Percentiles rank a stretch among this genome's conserved stretches.
Evolutionary conservation across 2,888 invertebrate genomes (phyloP).

Genomic region (Lordiphosa andalusiaca): DNA sequence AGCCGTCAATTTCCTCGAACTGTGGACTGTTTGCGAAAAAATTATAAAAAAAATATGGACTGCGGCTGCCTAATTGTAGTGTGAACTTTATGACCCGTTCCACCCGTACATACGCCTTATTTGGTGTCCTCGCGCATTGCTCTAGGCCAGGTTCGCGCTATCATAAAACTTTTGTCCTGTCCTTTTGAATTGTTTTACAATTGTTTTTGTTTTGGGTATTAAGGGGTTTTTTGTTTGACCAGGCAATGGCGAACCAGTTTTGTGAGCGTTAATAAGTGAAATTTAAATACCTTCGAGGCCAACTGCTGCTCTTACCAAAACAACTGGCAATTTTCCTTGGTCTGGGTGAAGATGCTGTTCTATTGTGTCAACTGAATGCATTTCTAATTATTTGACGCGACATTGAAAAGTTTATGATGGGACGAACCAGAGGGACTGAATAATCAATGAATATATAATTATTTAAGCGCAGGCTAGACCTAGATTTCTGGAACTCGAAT

Average conservation of each 20-base stretch:
- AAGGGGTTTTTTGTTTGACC: slow-evolving; percentile 74
- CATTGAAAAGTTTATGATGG: slow-evolving; percentile 28
- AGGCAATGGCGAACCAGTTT: slow-evolving; percentile 34
- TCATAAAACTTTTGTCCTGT: slow-evolving; percentile 58
- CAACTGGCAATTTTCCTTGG: slow-evolving; percentile 30
- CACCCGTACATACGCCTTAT: slow-evolving; percentile 38
- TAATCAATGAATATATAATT: slow-evolving; percentile 58
- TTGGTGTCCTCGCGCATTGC: slow-evolving; percentile 52
- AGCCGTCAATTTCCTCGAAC: slow-evolving; percentile 42
- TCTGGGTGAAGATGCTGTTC: slow-evolving; percentile 27
- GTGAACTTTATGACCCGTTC: slow-evolving; percentile 58
- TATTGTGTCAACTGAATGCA: slow-evolving; percentile 58
- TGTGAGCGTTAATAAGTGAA: slow-evolving; percentile 57
- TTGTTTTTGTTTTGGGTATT: slow-evolving; percentile 57
- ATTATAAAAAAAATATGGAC: slow-evolving; percentile 38
- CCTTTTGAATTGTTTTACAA: slow-evolving; percentile 43
- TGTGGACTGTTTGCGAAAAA: slow-evolving; percentile 49
- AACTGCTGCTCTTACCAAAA: slow-evolving; percentile 22
- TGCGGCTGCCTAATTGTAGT: slow-evolving; percentile 57
- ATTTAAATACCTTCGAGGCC: slow-evolving; percentile 41
- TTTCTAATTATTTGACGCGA: slow-evolving; percentile 56
- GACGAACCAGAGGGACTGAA: neutral
- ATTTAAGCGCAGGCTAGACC: slow-evolving; percentile 24
- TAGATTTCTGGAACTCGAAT: slow-evolving; percentile 35
- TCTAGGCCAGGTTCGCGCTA: slow-evolving; percentile 38